Conservation (phyloP, 2,888 invertebrate genomes). For the Ischnura elegans region DNA sequence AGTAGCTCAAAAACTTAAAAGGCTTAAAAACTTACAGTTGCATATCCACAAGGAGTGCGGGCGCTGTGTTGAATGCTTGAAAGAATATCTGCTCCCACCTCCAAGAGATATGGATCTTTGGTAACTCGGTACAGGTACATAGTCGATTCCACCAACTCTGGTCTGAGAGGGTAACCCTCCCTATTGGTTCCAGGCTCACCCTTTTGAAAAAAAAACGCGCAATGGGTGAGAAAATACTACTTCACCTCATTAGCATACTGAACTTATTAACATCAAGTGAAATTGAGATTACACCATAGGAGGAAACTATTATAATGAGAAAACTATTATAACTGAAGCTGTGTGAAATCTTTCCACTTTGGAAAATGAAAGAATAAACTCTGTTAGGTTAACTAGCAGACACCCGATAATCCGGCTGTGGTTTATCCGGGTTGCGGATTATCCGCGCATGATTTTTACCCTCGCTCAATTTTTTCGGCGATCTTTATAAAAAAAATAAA, state of each 20-base stretch:
- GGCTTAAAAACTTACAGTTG: conserved; percentile 86
- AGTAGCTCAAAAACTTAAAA: too few species aligned
- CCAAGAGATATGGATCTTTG: conserved; percentile 90
- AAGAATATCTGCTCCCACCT: conserved; percentile 96
- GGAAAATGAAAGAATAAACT: too few species aligned
- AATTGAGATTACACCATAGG: neutral
- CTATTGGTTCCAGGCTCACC: conserved; percentile 91
- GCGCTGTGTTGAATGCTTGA: conserved; percentile 96
- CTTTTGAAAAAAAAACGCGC: conserved; percentile 70
- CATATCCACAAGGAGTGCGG: conserved; percentile 97
- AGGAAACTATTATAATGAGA: too few species aligned
- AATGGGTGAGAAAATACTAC: neutral
- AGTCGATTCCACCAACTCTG: conserved; percentile 97
- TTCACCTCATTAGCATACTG: neutral
- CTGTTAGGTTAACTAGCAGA: too few species aligned
- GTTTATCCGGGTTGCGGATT: too few species aligned
- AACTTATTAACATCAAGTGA: neutral
- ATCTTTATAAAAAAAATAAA: too few species aligned
- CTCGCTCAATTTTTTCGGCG: too few species aligned
- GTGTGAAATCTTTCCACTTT: too few species aligned
- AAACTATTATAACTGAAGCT: too few species aligned
- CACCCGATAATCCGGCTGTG: too few species aligned
- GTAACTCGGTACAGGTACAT: conserved; percentile 98
- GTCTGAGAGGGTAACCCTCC: conserved; percentile 95
- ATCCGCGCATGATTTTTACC: too few species aligned